phyloP scores from a whole-genome alignment of 2,797 vertebrate genomes.

The Acipenser oxyrinchus region DNA sequence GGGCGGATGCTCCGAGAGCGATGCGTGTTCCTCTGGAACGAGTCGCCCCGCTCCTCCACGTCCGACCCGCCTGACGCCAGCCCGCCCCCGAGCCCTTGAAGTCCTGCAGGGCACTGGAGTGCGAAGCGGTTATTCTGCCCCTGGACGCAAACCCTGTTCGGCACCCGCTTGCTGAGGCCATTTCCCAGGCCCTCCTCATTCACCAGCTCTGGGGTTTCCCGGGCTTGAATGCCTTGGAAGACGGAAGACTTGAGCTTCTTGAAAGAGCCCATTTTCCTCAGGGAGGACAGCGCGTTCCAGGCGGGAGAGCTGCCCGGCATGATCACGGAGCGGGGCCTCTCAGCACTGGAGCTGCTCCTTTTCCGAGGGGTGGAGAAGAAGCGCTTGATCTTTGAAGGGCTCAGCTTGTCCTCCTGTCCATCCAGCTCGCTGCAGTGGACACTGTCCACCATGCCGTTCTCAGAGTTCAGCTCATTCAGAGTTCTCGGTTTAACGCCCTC shows the following conservation, averaged over 20 bases:
- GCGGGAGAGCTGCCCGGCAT: constrained; percentile 56
- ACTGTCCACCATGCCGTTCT: constrained; percentile 33
- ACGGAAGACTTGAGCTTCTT: constrained; percentile 88
- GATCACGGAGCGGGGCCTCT: constrained; percentile 53
- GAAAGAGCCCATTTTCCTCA: constrained; percentile 88
- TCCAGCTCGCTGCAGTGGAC: constrained; percentile 26
- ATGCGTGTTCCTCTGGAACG: constrained; percentile 70
- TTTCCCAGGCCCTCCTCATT: constrained; percentile 16
- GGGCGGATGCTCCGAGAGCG: constrained; percentile 83
- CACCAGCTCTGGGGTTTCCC: constrained; percentile 45
- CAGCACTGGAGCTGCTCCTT: constrained; percentile 37
- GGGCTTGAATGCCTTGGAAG: constrained; percentile 81
- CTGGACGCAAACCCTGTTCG: constrained; percentile 31
- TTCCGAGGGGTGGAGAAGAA: constrained; percentile 73
- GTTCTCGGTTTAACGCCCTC: constrained; percentile 39
- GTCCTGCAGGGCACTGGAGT: constrained; percentile 21
- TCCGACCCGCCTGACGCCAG: constrained; percentile 64
- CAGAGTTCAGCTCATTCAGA: constrained; percentile 24
- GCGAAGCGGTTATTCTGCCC: constrained; percentile 32
- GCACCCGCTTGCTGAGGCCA: constrained; percentile 20
- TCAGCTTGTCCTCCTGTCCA: constrained; percentile 52
- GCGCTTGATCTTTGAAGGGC: constrained; percentile 72
- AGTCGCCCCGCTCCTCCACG: constrained; percentile 53
- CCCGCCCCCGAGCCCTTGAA: constrained; percentile 28
- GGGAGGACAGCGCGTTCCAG: constrained; percentile 73